phyloP scores from a whole-genome alignment of 2,113 vertebrate genomes.

The Redunca redunca region DNA sequence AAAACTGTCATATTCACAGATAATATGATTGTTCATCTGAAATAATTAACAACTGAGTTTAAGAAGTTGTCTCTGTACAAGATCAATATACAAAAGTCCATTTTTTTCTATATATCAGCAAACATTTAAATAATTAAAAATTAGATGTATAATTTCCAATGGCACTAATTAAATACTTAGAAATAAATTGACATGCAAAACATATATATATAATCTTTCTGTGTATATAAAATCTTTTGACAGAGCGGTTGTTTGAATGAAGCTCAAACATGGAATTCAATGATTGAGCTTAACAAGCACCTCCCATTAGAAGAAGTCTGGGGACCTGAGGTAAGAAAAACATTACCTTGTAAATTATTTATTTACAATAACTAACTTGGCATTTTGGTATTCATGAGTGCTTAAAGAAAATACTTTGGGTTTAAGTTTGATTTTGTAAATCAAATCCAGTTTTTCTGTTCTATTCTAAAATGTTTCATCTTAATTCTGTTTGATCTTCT shows the following conservation, averaged over 20 bases:
- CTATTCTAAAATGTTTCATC: neutral
- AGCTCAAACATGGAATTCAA: conserved; percentile 50
- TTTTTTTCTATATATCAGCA: neutral
- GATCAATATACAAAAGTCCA: neutral
- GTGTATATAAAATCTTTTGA: neutral
- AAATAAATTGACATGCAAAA: neutral
- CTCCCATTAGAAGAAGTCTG: conserved; percentile 29
- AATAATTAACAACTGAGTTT: neutral
- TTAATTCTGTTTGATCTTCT: neutral
- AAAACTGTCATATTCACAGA: neutral
- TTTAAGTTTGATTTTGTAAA: neutral
- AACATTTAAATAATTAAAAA: conserved; percentile 6
- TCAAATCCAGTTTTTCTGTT: neutral
- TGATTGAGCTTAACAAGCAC: neutral
- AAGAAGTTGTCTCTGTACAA: neutral
- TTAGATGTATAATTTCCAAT: neutral
- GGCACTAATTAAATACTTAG: neutral
- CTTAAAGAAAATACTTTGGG: neutral
- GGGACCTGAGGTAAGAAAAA: conserved; percentile 58
- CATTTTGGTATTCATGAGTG: neutral
- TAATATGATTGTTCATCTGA: neutral
- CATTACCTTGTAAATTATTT: neutral
- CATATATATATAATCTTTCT: neutral
- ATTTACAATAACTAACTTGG: neutral
- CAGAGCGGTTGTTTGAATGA: conserved; percentile 61